These are phyloP conservation scores for Rattus rattus DNA, from an alignment of 2,113 vertebrate genomes.

Conservation along the genomic window DNA sequence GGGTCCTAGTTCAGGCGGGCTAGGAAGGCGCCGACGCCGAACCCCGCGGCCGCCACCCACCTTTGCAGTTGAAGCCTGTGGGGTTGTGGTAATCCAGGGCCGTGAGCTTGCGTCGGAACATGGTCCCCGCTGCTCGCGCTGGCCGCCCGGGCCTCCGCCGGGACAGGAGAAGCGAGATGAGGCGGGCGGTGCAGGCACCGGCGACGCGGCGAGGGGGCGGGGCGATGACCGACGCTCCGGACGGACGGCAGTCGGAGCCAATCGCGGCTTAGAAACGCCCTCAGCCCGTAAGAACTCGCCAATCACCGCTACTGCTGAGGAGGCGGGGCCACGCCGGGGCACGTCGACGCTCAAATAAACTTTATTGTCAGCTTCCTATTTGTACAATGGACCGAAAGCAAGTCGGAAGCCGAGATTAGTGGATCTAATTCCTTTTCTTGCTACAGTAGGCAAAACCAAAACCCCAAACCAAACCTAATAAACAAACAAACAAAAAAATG, in stretches of 20 bases:
- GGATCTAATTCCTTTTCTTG: neutral
- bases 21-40: neutral
- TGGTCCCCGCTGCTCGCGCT: constrained; percentile 74
- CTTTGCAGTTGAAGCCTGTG: constrained; percentile 91
- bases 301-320: neutral
- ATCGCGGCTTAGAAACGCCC: constrained; percentile 24
- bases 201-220: constrained; percentile 1
- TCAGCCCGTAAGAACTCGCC: neutral
- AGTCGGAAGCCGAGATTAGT: fast-evolving
- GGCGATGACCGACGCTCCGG: neutral
- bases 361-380: constrained; percentile 60
- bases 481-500: neutral
- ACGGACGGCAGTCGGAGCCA: fast-evolving
- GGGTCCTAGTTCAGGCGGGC: neutral
- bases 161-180: neutral
- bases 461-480: no score
- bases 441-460: neutral
- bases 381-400: constrained; percentile 2
- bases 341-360: constrained; percentile 66
- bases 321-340: constrained; percentile 57
- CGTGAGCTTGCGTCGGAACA: constrained; percentile 95
- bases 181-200: neutral
- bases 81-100: constrained; percentile 97
- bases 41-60: constrained; percentile 80
- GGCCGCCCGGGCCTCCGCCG: constrained; percentile 21